Base-by-base conservation (phyloP, 2,888 invertebrate species). In the Agriopis marginaria region DNA sequence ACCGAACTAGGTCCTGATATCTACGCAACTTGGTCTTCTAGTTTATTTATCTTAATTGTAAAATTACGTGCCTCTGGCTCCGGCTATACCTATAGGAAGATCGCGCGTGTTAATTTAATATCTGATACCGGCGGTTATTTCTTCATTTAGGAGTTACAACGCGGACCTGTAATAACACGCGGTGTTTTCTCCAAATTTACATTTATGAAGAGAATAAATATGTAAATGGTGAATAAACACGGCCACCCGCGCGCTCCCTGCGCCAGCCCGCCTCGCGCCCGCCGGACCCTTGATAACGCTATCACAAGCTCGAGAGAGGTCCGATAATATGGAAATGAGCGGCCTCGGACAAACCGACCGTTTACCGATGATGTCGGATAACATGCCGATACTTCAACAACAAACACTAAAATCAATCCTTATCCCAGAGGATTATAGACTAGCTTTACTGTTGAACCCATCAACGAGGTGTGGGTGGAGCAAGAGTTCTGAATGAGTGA, bases 121-220 rank as follows among this genome's bases (percentile, higher is more conserved):
- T 39, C 66, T 54, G 64, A 65, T 62, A 65, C 23, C 23, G 50
- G 50, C 56, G 55, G 61, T 69, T 65, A 62, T 74, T 70, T 67
- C 66, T 73, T 71, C 63, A 71, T 75, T 73, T 63, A 47, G 49
- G 40, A 50, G 12, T 70, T 64, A 68, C 62, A 66, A 51, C 51
- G 23, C 59, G 47, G 50, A 54, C 63, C 73, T 77, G 75, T 68
- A 67, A 76, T 74, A 76, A 75, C 75, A 80, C 55, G 54, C 63
- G 45, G 68, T 64, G 73, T 66, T 65, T 74, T 71, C 75, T 76
- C 72, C 53, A 75, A 68, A 78, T 79, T 75, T 72, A 71, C 76
- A 77, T 78, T 76, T 73, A 77, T 76, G 75, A 59, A 72, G 72
- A 65, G 70, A 76, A 74, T 75, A 73, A 76, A 78, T 78, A 79